Percentiles rank a stretch among this genome's conserved stretches.
phyloP scores from a whole-genome alignment of 2,797 vertebrate genomes.

The Podarcis lilfordi region DNA sequence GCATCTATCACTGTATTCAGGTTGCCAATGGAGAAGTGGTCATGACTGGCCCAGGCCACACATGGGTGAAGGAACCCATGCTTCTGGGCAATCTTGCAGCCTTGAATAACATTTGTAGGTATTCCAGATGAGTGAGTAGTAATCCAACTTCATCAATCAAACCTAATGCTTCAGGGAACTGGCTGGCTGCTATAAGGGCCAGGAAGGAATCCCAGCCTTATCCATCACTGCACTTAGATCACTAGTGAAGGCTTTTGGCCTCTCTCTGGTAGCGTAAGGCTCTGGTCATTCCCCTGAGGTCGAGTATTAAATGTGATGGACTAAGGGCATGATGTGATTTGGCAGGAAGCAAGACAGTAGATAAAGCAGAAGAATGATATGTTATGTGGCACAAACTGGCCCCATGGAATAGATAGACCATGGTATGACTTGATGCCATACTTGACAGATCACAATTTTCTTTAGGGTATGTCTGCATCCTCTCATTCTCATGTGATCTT shows the following conservation, averaged over 20 bases:
- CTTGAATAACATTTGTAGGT: slow-evolving; percentile 6
- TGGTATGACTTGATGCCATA: not conserved
- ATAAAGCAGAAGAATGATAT: slow-evolving; percentile 4
- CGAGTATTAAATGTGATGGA: slow-evolving; percentile 20
- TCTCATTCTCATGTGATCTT: not conserved
- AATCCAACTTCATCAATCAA: slow-evolving; percentile 21
- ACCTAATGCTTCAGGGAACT: slow-evolving; percentile 12
- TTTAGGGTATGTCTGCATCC: not conserved
- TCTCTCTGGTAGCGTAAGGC: not conserved
- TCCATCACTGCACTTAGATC: slow-evolving; percentile 11
- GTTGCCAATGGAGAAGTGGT: not conserved
- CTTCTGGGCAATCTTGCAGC: slow-evolving; percentile 3
- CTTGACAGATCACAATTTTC: not conserved
- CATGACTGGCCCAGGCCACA: not conserved
- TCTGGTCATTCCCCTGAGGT: slow-evolving; percentile 1
- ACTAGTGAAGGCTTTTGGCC: slow-evolving; percentile 6
- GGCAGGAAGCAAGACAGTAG: not conserved
- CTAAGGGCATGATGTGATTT: not conserved
- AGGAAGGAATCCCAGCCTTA: slow-evolving; percentile 4
- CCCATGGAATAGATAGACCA: not conserved
- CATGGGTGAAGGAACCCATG: not conserved
- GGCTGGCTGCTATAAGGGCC: not conserved
- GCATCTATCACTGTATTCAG: not conserved
- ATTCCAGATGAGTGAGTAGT: slow-evolving; percentile 6
- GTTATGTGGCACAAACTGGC: not conserved